Conservation (phyloP, 1,140 invertebrate species). For the Copidosoma floridanum region DNA sequence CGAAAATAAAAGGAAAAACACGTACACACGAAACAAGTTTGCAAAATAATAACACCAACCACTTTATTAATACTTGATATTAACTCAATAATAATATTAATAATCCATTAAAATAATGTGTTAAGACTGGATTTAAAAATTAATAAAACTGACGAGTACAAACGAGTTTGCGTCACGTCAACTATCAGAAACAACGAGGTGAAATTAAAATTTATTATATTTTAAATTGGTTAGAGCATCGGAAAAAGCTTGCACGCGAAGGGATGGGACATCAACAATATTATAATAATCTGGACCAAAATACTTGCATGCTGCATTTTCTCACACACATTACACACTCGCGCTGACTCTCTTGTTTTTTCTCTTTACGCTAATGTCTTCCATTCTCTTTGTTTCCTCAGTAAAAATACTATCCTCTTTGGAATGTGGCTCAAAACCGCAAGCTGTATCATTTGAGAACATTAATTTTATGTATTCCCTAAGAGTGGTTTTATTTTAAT, state of each 20-base stretch:
- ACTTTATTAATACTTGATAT: too few relatives aligned
- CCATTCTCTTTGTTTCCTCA: conserved; percentile 11
- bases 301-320: conserved; percentile 40
- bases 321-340: conserved; percentile 15
- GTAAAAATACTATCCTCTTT: too few relatives aligned
- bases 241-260: too few relatives aligned
- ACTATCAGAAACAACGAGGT: too few relatives aligned
- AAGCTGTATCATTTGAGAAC: conserved; percentile 4
- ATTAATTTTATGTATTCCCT: too few relatives aligned
- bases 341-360: conserved; percentile 38
- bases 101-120: background rate
- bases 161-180: too few relatives aligned
- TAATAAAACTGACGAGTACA: too few relatives aligned
- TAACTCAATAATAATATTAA: background rate
- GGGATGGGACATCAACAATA: conserved; percentile 14
- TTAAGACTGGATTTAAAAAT: too few relatives aligned
- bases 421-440: background rate
- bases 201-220: too few relatives aligned
- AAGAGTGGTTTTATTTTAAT: too few relatives aligned
- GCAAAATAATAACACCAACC: background rate
- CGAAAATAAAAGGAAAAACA: conserved; percentile 8
- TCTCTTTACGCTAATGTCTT: conserved; percentile 32
- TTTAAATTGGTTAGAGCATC: too few relatives aligned
- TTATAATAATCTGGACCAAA: conserved; percentile 17
- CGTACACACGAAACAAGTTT: conserved; percentile 12